These are phyloP conservation scores for Pelvicachromis taeniatus DNA, from an alignment of 2,113 vertebrate species.

Conservation along the genomic window DNA sequence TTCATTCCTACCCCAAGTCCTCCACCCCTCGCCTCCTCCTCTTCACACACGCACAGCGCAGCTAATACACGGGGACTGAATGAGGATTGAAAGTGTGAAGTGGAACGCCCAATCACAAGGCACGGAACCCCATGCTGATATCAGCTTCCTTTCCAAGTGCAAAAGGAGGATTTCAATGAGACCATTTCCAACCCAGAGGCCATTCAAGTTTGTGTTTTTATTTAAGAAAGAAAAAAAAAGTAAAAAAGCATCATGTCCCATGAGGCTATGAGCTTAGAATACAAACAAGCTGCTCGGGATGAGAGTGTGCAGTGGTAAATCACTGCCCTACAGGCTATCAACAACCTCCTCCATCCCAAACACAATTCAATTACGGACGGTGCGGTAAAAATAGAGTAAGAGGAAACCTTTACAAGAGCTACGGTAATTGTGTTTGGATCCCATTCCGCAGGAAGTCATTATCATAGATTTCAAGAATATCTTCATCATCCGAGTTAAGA, in stretches of 20 bases:
- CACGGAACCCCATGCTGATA: slow-evolving; percentile 14
- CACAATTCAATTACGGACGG: slow-evolving; percentile 60
- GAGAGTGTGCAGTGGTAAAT: slow-evolving; percentile 54
- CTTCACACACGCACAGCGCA: slow-evolving; percentile 22
- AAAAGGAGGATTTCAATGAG: slow-evolving; percentile 21
- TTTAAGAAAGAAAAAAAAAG: neutral
- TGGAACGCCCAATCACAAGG: slow-evolving; percentile 41
- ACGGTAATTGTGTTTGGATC: slow-evolving; percentile 68
- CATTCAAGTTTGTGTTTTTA: neutral
- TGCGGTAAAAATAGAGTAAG: slow-evolving; percentile 51
- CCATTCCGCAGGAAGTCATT: slow-evolving; percentile 69
- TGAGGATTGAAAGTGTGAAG: slow-evolving; percentile 33
- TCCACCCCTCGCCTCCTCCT: slow-evolving; percentile 29
- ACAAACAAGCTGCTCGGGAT: slow-evolving; percentile 53
- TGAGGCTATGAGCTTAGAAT: slow-evolving; percentile 53
- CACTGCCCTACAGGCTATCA: slow-evolving; percentile 53
- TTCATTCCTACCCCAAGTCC: slow-evolving; percentile 44
- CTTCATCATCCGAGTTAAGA: slow-evolving; percentile 63
- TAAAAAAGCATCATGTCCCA: slow-evolving; percentile 41
- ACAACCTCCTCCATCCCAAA: slow-evolving; percentile 53
- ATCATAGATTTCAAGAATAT: slow-evolving; percentile 65
- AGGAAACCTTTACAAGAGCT: slow-evolving; percentile 64
- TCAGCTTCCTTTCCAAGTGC: slow-evolving; percentile 33
- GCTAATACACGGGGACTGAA: slow-evolving; percentile 43
- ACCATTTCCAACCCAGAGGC: slow-evolving; percentile 7